Base-by-base conservation (phyloP, 1,140 invertebrate genomes). In the Hydropsyche tenuis region DNA sequence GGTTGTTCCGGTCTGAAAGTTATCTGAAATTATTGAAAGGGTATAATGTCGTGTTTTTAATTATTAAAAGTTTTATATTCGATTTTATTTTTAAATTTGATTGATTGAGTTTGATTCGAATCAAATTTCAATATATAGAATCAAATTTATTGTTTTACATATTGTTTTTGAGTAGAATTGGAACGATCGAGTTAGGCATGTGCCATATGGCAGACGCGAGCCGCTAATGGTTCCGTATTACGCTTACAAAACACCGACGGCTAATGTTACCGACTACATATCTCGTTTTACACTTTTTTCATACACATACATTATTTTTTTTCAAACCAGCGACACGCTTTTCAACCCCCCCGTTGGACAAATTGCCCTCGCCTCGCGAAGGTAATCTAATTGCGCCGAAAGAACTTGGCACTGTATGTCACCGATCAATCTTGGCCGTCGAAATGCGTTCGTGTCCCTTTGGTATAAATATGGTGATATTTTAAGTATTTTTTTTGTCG, bases 331-430 rank as follows among this genome's bases (percentile, higher is more conserved):
- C 64, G 14, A 48, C 56, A 60, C 53, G 45, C 27, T 51, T 43
- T 60, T 56, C 46, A 53, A 18, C 53, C 69, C 66, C 60, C 56
- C 63, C 63, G 46, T 22, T 64, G 20, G 48, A 70, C 25, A 70
- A 70, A 70, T 70, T 56, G 46, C 66, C 66, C 66, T 7, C 37
- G 27, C 9, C 25, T 65, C 6, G 23, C 60, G 23, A 69, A 77
- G 73, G 73, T 77, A 77, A 77, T 77, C 75, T 77, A 77, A 77
- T 74, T 77, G 69, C 45, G 74, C 53, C 56, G n/a, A n/a, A n/a
- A 37, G 63, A 75, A 73, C 60, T 76, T 73, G 68, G 68, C 68
- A 70, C 68, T 70, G 68, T 70, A 42, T 70, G 75, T 77, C 73
- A 77, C 75, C 75, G 69, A 77, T 77, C 72, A 77, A 77, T 77